phyloP scores from a whole-genome alignment of 92 coral and sea anemone genomes.

The Actinernus sp. region DNA sequence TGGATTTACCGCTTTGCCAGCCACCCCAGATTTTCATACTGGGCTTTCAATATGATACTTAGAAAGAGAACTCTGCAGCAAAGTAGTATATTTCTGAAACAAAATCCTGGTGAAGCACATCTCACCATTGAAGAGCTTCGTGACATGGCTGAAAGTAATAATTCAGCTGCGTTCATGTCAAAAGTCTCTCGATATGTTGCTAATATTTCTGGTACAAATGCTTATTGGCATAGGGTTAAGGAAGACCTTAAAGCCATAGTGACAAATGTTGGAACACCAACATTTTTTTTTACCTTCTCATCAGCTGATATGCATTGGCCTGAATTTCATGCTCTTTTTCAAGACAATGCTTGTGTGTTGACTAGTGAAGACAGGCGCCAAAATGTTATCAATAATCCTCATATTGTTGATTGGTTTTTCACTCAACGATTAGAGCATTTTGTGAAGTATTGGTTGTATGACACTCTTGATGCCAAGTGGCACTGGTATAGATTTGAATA shows the following conservation, averaged over 20 bases:
- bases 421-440: slow-evolving; percentile 78
- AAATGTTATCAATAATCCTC: slow-evolving; percentile 73
- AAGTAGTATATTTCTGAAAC: slow-evolving; percentile 55
- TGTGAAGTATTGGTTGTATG: slow-evolving; percentile 43
- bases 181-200: slow-evolving; percentile 80
- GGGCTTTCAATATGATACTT: slow-evolving; percentile 78
- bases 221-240: slow-evolving; percentile 62
- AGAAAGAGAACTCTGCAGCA: slow-evolving; percentile 70
- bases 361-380: slow-evolving; percentile 66
- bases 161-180: slow-evolving; percentile 56
- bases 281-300: slow-evolving; percentile 76
- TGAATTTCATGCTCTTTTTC: slow-evolving; percentile 57
- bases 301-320: slow-evolving; percentile 88
- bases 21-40: slow-evolving; percentile 72
- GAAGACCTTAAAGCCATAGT: slow-evolving; percentile 66
- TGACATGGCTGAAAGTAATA: slow-evolving; percentile 65
- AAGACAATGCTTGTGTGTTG: slow-evolving; percentile 3
- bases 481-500: slow-evolving; percentile 59
- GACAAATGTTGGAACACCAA: slow-evolving; percentile 70
- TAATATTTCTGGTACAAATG: slow-evolving; percentile 70
- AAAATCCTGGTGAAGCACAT: slow-evolving; percentile 41
- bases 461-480: slow-evolving; percentile 38
- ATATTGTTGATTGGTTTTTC: slow-evolving; percentile 84
- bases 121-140: slow-evolving; percentile 64
- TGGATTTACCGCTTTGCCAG: slow-evolving; percentile 64